Base-by-base conservation (phyloP, 2,888 invertebrate species). In the Aporophyla lueneburgensis region DNA sequence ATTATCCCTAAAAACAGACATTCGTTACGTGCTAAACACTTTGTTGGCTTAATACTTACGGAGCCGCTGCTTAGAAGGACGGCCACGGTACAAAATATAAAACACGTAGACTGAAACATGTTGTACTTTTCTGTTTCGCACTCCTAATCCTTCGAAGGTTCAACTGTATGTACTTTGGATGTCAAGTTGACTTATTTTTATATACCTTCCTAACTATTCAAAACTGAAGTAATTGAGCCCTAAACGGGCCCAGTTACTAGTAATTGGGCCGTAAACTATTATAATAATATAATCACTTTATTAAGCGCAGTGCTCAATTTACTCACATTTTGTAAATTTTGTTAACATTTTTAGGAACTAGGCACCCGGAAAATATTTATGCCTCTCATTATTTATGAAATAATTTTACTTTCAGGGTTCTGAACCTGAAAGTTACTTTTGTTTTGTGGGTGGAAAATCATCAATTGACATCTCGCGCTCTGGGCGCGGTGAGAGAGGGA, bases 151-250 rank as follows among this genome's bases (percentile, higher is more conserved):
- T 24, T 66, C 5, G 9, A 56, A 54, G 12, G 14, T 27, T 43
- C 27, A 77, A 40, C 54, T 43, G 54, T 33, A 24, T 59, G 21
- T 76, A 53, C 33, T 46, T 6, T 49, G 27, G 21, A 46, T 27
- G 49, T 16, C 14, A 61, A 54, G 2, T 46, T 10, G 24, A 40
- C n/a, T 14, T 33, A 5, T 54, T 24, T 62, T 63, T 77, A 77
- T 77, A 77, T 58, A 21, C 46, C 19, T 24, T 24, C 16, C 10
- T 75, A 70, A 59, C 33, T 24, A 24, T 24, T 16, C 9, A 14
- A 51, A 81, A 33, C 5, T n/a, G 2, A 56, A 63, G 9, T 74
- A 81, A 77, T 81, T 63, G n/a, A n/a, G n/a, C n/a, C n/a, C n/a
- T n/a, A n/a, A n/a, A n/a, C n/a, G n/a, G n/a, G n/a, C n/a, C n/a